These are phyloP conservation scores for Clupea harengus DNA, from an alignment of 2,113 vertebrate genomes.

Conservation along the genomic window DNA sequence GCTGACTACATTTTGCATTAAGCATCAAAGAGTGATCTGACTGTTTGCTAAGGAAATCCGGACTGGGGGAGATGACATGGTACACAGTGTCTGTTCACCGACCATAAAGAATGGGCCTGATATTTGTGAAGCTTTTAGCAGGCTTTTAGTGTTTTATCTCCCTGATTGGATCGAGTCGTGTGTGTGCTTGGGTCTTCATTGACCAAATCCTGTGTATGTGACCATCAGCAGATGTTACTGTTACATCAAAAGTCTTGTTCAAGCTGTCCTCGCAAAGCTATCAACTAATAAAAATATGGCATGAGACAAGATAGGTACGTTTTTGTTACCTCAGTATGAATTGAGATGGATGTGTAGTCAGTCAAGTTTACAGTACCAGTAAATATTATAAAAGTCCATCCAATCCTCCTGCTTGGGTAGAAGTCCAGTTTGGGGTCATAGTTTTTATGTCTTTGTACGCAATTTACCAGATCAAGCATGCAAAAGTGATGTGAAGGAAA, in stretches of 20 bases:
- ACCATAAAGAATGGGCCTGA: slow-evolving; percentile 56
- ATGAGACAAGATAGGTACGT: background rate
- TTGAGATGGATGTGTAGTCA: background rate
- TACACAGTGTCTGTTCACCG: slow-evolving; percentile 36
- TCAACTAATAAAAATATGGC: background rate
- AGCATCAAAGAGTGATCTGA: slow-evolving; percentile 49
- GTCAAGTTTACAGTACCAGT: background rate
- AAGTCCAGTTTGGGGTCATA: too few species aligned
- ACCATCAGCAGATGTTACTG: background rate
- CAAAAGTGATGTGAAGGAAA: too few species aligned
- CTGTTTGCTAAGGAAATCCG: slow-evolving; percentile 71
- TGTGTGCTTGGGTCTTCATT: slow-evolving; percentile 35
- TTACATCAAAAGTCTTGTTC: background rate
- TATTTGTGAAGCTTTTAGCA: slow-evolving; percentile 73
- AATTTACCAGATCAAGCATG: too few species aligned
- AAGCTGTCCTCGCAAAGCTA: background rate
- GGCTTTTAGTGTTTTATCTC: slow-evolving; percentile 59
- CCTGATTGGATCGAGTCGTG: slow-evolving; percentile 22
- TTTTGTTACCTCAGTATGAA: background rate
- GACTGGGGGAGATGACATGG: slow-evolving; percentile 34
- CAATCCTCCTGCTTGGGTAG: too few species aligned
- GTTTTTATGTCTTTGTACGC: too few species aligned
- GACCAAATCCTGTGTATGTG: slow-evolving; percentile 30
- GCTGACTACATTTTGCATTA: slow-evolving; percentile 60
- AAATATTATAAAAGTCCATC: too few species aligned